Evolutionary conservation across 2,888 invertebrate species (phyloP).

Genomic region (Athetis lepigone): DNA sequence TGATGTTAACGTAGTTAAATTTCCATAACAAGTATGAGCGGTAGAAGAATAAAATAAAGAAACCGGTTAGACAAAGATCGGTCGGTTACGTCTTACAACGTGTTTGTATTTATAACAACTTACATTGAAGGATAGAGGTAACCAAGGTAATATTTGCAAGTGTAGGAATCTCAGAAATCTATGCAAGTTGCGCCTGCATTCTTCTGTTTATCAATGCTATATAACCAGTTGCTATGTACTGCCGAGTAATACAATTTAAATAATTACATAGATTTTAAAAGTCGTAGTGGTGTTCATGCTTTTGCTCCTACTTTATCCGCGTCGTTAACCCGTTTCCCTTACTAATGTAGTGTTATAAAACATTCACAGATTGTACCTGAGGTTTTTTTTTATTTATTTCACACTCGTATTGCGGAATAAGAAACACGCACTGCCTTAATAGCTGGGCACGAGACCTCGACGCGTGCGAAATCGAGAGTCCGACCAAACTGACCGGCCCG

Average conservation of each 20-base stretch:
- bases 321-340: slow-evolving; percentile 44
- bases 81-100: slow-evolving; percentile 12
- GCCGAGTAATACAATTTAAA: slow-evolving; percentile 32
- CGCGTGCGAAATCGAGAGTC: slow-evolving; percentile 82
- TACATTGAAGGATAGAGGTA: slow-evolving; percentile 14
- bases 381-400: slow-evolving; percentile 32
- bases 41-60: slow-evolving; percentile 6
- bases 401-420: slow-evolving; percentile 52
- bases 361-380: slow-evolving; percentile 46
- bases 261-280: slow-evolving; percentile 26
- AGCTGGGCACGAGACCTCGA: slow-evolving; percentile 70
- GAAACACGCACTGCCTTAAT: slow-evolving; percentile 65
- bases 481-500: slow-evolving; percentile 68
- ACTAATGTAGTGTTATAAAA: slow-evolving; percentile 48
- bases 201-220: slow-evolving; percentile 16
- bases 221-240: slow-evolving; percentile 13
- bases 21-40: slow-evolving; percentile 43
- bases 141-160: slow-evolving; percentile 28
- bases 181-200: slow-evolving; percentile 13
- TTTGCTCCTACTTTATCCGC: slow-evolving; percentile 27
- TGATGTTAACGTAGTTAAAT: slow-evolving; percentile 29
- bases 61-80: slow-evolving; percentile 28
- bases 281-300: slow-evolving; percentile 27
- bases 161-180: slow-evolving; percentile 5
- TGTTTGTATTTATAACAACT: slow-evolving; percentile 6